Evolutionary conservation across 2,888 invertebrate species (phyloP), one percentile per base, ranked within the genome.

Genomic region (Idaea dimidiata): DNA sequence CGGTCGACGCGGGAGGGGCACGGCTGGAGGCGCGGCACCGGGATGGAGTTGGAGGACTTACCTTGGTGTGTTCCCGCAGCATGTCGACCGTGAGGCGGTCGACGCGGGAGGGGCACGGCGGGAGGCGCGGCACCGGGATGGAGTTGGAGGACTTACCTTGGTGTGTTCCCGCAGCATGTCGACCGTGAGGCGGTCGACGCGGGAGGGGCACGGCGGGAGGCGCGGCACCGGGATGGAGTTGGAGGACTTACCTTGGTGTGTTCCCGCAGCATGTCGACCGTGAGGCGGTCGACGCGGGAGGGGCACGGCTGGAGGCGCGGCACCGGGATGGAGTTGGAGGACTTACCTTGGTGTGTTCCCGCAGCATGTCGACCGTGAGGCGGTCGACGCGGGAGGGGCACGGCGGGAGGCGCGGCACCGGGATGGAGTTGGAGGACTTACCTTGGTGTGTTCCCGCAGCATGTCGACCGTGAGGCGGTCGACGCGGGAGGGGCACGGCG

Each of bases 11-110:
- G 86, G 0, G 96, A 95, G 0, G 97, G 96, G 75, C 95, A 96
- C 1, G 95, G 95, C 59, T 96, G 96, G 63, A 97, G 91, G 0
- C 96, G 89, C n/a, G 97, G 97, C 66, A 96, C 95, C 68, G 96
- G 96, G 14, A 91, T 91, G 66, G 95, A 96, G 78, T 97, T n/a
- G n/a, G n/a, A n/a, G n/a, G n/a, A n/a, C n/a, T n/a, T 69, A 94
- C 94, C 93, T 96, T 96, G 54, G 95, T 95, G 79, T 96, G 96
- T 78, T 97, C 97, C 68, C 96, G 83, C 63, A 96, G 93, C 87
- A 96, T 96, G 78, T 97, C 97, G 1, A 97, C 96, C 24, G 97
- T 95, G 24, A 97, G 94, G 53, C 96, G 86, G 80, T 97, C 97
- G 2, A 97, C 96, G 43, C 97, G 86, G 0, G 96, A 95, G 0